Evolutionary conservation across 2,888 invertebrate species (phyloP).

Genomic region (Eledona agricola): DNA sequence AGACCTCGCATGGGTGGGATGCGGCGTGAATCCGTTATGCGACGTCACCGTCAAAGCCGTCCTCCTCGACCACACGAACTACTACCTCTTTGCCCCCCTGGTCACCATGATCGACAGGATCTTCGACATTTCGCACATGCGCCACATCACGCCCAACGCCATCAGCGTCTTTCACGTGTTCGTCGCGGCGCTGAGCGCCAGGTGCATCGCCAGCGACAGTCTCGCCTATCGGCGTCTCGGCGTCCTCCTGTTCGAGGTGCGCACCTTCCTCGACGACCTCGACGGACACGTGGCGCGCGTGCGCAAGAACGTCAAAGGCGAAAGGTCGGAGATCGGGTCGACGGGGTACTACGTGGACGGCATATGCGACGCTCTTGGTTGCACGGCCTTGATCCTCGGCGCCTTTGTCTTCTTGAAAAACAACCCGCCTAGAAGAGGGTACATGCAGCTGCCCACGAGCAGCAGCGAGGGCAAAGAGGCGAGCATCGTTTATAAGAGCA

Average conservation of each 20-base stretch:
- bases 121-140: slow-evolving; percentile 60
- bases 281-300: slow-evolving; percentile 88
- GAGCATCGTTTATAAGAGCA: slow-evolving; percentile 72
- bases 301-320: slow-evolving; percentile 77
- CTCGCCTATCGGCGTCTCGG: slow-evolving; percentile 76
- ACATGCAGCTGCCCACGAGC: slow-evolving; percentile 71
- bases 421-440: slow-evolving; percentile 78
- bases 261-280: slow-evolving; percentile 85
- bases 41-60: slow-evolving; percentile 85
- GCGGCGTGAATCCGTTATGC: slow-evolving; percentile 78
- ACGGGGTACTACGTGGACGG: slow-evolving; percentile 86
- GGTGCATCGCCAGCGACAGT: slow-evolving; percentile 77
- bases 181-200: slow-evolving; percentile 78
- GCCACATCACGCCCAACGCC: slow-evolving; percentile 80
- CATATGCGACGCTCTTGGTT: slow-evolving; percentile 81
- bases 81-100: slow-evolving; percentile 82
- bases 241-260: slow-evolving; percentile 79
- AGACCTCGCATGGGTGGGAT: slow-evolving; percentile 70
- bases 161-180: slow-evolving; percentile 84
- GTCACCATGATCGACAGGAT: slow-evolving; percentile 77
- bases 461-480: slow-evolving; percentile 63
- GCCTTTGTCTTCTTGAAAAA: slow-evolving; percentile 74
- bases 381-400: slow-evolving; percentile 75
- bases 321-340: slow-evolving; percentile 82
- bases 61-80: slow-evolving; percentile 84